A percentile compares a stretch with the other conserved stretches of the same genome.
These are phyloP conservation scores for Lethenteron reissneri DNA, from an alignment of 2,113 vertebrate species.

Conservation along the genomic window DNA sequence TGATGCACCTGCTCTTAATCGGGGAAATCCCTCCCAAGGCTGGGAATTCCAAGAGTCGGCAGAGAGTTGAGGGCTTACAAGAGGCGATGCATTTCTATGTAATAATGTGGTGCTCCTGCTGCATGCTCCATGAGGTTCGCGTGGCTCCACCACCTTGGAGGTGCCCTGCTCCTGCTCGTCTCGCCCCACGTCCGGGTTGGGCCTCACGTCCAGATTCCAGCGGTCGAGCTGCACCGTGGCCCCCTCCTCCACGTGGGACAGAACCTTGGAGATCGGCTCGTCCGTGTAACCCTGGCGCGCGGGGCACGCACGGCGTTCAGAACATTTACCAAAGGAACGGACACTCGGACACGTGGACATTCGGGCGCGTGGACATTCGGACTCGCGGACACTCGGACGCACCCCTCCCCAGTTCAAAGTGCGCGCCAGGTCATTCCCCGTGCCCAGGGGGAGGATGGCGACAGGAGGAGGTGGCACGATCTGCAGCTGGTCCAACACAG, in stretches of 20 bases:
- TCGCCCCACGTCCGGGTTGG: slow-evolving; percentile 38
- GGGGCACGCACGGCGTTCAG: neutral
- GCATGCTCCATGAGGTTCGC: too few species aligned
- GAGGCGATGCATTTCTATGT: too few species aligned
- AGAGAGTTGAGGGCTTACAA: too few species aligned
- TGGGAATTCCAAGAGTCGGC: too few species aligned
- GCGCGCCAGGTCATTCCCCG: slow-evolving; percentile 77
- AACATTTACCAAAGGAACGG: neutral
- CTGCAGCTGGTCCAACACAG: slow-evolving; percentile 37
- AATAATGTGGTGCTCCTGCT: too few species aligned
- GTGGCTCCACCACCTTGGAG: too few species aligned
- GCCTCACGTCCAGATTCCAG: slow-evolving; percentile 46
- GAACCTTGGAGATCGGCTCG: slow-evolving; percentile 43
- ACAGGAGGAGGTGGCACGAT: slow-evolving; percentile 55
- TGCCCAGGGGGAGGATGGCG: slow-evolving; percentile 74
- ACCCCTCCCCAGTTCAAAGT: slow-evolving; percentile 96
- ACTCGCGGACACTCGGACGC: neutral
- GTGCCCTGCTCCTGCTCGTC: slow-evolving; percentile 26
- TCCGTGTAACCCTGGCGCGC: slow-evolving; percentile 35
- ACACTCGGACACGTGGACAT: neutral
- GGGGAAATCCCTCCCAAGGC: too few species aligned
- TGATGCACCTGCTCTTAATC: too few species aligned
- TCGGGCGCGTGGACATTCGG: neutral
- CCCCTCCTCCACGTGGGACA: slow-evolving; percentile 45
- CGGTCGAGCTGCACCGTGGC: slow-evolving; percentile 43